Evolutionary conservation across 2,888 invertebrate species (phyloP), one percentile per base, ranked within the genome.

Genomic region (Aleiodes leptofemur): DNA sequence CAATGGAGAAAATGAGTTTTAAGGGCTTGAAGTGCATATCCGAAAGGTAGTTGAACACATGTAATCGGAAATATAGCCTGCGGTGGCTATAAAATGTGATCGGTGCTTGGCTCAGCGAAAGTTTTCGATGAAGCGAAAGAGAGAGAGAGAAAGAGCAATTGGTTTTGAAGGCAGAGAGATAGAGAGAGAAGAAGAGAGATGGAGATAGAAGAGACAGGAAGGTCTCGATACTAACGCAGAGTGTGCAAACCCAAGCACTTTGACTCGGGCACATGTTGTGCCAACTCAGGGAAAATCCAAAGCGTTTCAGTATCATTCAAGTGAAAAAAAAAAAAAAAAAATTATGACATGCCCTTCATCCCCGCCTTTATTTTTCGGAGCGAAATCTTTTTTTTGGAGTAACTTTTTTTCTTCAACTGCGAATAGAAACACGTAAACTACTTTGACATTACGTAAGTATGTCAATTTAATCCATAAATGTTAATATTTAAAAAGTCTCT

Each of bases 241-340:
- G 84, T 86, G 84, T 87, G 88, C 86, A 83, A 85, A 87, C 85
- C 81, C 83, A 87, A 87, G 87, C 88, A 86, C 85, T 87, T 86
- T 84, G 87, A 86, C 85, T 70, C 74, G 76, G 84, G 86, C 87
- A 88, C 88, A 87, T 87, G 88, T 87, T 88, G 88, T 88, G 89
- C 88, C 89, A 86, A 86, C 86, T 89, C 87, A 87, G 88, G 87
- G 85, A 86, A 87, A 87, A 87, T 84, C 81, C 84, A 83, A 85
- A 84, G 84, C 79, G 48, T 53, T 73, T 78, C 82, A 81, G 82
- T 85, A 86, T 86, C 85, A 84, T 84, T 81, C 80, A 81, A 81
- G 82, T 79, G 80, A 80, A 66, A 76, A 73, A 77, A 79, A 64
- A 23, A 23, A 23, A 23, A 57, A 69, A 73, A 70, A 43, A 13